Evolutionary conservation across 2,113 vertebrate species (phyloP), one percentile per base, ranked within the genome.

Genomic region (Microcebus tavaratra): DNA sequence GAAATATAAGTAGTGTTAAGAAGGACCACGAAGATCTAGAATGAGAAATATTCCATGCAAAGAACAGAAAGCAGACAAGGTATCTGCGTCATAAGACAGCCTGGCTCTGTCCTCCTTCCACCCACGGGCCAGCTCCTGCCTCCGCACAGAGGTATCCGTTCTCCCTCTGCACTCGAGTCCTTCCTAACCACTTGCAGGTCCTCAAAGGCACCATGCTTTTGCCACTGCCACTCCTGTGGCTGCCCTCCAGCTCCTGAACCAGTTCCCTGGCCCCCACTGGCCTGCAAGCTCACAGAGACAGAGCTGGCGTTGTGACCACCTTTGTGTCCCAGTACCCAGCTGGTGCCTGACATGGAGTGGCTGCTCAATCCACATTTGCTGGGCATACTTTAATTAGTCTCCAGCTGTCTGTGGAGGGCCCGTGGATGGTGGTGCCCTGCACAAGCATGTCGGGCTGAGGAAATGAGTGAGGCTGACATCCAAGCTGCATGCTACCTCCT

Each of bases 51-150:
- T 9, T 39, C 8, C 8, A 42, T 61, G 61, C 31, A 80, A 93
- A 89, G 88, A 92, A 50, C 34, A 90, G 68, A 89, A 86, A 92
- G 57, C n/a, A 80, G 80, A 86, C 27, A 82, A 96, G 42, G 12
- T 82, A 45, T 83, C n/a, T 3, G 5, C n/a, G 42, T 57, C 81
- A 45, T 57, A 93, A 88, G 88, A 75, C 67, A 61, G 39, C 55
- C 25, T 80, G 12, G 21, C 12, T 91, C 78, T 61, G 72, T 70
- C 39, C 36, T 57, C 21, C 18, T 53, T 42, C 55, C 36, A 76
- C 13, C 57, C 50, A 39, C 0, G 3, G 20, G 80, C 34, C 10
- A n/a, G 67, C n/a, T 82, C 75, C 84, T 94, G 68, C 25, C 72
- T 80, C 25, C 48, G 36, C 6, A 20, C 7, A 39, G n/a, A 53